Evolutionary conservation across 2,113 vertebrate species (phyloP).

Genomic region (Dipodomys stephensi): DNA sequence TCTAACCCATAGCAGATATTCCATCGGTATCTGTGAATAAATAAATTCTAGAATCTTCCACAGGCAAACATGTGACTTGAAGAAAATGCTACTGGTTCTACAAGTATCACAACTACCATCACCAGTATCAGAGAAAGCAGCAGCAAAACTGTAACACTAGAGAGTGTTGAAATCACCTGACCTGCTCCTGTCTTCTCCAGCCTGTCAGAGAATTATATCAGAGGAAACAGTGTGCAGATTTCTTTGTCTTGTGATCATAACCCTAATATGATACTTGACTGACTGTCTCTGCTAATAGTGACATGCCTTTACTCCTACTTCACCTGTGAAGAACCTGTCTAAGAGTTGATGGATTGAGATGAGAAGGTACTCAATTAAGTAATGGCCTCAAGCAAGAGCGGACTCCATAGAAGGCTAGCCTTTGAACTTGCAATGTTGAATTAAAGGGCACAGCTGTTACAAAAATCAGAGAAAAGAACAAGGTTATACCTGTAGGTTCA

Average conservation of each 20-base stretch:
- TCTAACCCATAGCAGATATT: background rate
- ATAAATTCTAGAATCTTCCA: background rate
- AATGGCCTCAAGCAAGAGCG: slow-evolving; percentile 75
- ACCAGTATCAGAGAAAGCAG: background rate
- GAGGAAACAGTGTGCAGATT: slow-evolving; percentile 52
- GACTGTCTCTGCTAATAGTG: slow-evolving; percentile 62
- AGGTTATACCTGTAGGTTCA: slow-evolving; percentile 73
- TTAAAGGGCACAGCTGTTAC: slow-evolving; percentile 69
- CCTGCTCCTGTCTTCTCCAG: background rate
- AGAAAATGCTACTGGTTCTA: background rate
- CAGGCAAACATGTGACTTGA: background rate
- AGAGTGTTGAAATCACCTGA: slow-evolving; percentile 24
- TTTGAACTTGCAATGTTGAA: slow-evolving; percentile 75
- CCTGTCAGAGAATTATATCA: slow-evolving; percentile 55
- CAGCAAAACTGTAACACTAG: slow-evolving; percentile 10
- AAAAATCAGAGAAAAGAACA: slow-evolving; percentile 76
- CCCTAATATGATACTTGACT: slow-evolving; percentile 57
- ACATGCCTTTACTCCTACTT: slow-evolving; percentile 66
- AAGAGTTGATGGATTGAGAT: slow-evolving; percentile 68
- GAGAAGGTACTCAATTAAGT: slow-evolving; percentile 76
- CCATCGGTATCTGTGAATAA: background rate
- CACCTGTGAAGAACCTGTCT: slow-evolving; percentile 75
- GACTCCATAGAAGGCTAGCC: slow-evolving; percentile 57
- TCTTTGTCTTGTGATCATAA: slow-evolving; percentile 76
- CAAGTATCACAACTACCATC: background rate